Base-by-base conservation (phyloP, 2,888 invertebrate species). In the Andrena marginata region DNA sequence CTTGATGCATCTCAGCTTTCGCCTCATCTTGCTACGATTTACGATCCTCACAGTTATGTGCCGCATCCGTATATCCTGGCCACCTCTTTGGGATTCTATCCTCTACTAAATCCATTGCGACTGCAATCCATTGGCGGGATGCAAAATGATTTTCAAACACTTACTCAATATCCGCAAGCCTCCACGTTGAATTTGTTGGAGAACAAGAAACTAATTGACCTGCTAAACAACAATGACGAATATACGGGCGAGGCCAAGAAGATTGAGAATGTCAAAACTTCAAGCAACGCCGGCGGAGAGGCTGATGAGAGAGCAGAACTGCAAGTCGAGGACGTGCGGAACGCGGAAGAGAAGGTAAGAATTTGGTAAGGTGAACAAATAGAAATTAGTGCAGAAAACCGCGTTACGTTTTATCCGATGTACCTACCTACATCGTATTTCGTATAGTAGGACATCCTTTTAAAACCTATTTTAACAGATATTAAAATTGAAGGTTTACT, bases 1-100 rank as follows among this genome's bases (percentile, higher is more conserved):
- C 69, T 83, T 4, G 85, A 82, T 2, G 60, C 81, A 16, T 35
- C 85, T 7, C 75, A 78, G 62, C 77, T 86, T 80, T 84, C 88
- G 8, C 89, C 92, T 0, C 91, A 90, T 29, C 54, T 91, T 6
- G 88, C 92, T 2, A 88, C 91, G 2, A 83, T 89, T 49, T 92
- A 92, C 82, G 91, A 92, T 67, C 91, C 93, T 33, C 87, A 89
- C 60, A 76, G 89, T 5, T 75, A 88, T 10, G 10, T 85, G 31
- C 16, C 90, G 0, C 76, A 86, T 60, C 80, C 91, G 16, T 80
- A 89, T 20, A 4, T 83, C n/a, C 84, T 84, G 33, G 81, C 80
- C 16, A 76, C 85, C 73, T 72, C 82, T 51, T 76, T 80, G 10
- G 76, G 82, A 48, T 31, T 87, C 1, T 67, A 84, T 33, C 76